These are phyloP conservation scores for Cheilosia impressa DNA, from an alignment of 2,888 invertebrate species.

Conservation along the genomic window DNA sequence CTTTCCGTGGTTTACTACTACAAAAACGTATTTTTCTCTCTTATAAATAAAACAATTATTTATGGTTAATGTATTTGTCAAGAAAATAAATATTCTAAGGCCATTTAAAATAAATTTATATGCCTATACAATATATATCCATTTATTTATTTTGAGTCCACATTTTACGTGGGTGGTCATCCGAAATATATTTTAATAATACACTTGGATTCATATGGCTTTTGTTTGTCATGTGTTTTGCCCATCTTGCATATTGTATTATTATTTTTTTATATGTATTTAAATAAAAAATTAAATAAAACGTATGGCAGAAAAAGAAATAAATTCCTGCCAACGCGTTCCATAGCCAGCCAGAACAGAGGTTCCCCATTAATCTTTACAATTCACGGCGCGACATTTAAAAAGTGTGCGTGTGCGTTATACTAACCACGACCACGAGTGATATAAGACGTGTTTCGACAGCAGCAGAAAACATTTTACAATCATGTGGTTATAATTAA, in stretches of 20 bases:
- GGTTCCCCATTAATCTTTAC: slow-evolving; percentile 14
- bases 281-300: slow-evolving; percentile 10
- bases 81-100: slow-evolving; percentile 7
- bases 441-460: slow-evolving; percentile 23
- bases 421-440: background rate
- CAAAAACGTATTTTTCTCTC: too few relatives aligned
- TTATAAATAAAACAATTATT: slow-evolving; percentile 27
- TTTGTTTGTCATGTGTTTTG: slow-evolving; percentile 3
- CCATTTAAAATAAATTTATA: slow-evolving; percentile 43
- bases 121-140: slow-evolving; percentile 14
- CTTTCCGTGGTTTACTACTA: too few relatives aligned
- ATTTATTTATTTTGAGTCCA: slow-evolving; percentile 32
- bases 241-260: slow-evolving; percentile 4
- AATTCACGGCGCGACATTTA: background rate
- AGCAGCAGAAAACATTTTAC: slow-evolving; percentile 18
- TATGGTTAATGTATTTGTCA: slow-evolving; percentile 9
- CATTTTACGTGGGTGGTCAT: slow-evolving; percentile 35
- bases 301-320: background rate
- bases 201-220: background rate
- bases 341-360: background rate
- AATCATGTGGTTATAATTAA: slow-evolving; percentile 31
- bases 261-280: slow-evolving; percentile 36
- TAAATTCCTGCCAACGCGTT: slow-evolving; percentile 1
- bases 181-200: slow-evolving; percentile 47
- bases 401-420: slow-evolving; percentile 10